Evolutionary conservation across 64 coral and sea anemone genomes (phyloP), one percentile per base, ranked within the genome.

Genomic region (Stylophora pistillata): DNA sequence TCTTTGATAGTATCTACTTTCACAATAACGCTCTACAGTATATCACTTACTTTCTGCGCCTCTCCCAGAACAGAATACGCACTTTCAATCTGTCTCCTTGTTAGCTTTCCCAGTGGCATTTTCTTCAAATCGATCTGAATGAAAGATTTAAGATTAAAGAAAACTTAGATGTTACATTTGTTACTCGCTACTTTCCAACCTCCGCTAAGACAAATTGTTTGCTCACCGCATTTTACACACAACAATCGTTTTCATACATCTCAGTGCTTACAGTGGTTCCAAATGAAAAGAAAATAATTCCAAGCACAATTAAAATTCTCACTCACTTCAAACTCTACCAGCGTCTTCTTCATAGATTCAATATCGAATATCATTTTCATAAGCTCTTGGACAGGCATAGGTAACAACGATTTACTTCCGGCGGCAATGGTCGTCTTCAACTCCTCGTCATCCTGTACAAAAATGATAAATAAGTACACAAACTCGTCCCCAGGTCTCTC

Each of bases 281-380:
- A 47, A 47, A 0, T 3, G 0, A 47, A 47, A 47, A 47, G n/a
- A 47, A 47, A 47, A 47, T 3, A 47, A 1, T 47, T 47, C 37
- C 0, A 4, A 47, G 3, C 7, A 47, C 37, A 47, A 0, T 23
- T 21, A 20, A 53, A 4, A 52, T 16, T 2, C 33, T 23, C 13
- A 70, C 71, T 87, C 33, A 99, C 97, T 91, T 99, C 97, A 78
- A 99, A 99, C 58, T 99, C 97, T 11, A 99, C 75, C 68, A 99
- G 76, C 4, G 97, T 89, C 73, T 99, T 99, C 74, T 99, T 99
- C 97, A 99, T 99, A 21, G 91, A 93, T 71, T 99, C 97, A 23
- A 99, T 90, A 85, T 99, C 97, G 89, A 99, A 99, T 77, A 99
- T 99, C 97, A 99, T 99, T 66, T 95, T 92, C 23, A 99, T 89